phyloP scores from a whole-genome alignment of 2,888 invertebrate species.

The Cactoblastis cactorum region DNA sequence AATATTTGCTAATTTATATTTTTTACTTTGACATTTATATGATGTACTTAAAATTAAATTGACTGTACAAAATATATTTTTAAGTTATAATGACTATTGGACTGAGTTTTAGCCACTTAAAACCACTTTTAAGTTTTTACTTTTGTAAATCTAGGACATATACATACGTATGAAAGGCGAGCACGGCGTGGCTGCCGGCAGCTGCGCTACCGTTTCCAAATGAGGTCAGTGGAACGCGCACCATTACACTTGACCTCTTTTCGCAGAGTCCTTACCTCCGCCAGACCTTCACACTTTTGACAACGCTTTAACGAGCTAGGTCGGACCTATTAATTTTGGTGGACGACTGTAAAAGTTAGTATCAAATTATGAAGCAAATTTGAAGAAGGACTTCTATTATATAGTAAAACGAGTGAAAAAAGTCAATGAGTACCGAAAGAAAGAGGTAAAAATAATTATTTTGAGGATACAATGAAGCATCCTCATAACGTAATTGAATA shows the following conservation, averaged over 20 bases:
- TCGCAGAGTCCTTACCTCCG: conserved; percentile 75
- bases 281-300: conserved; percentile 78
- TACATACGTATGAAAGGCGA: conserved; percentile 63
- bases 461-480: too few relatives aligned
- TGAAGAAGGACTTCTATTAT: too few relatives aligned
- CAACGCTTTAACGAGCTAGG: conserved; percentile 76
- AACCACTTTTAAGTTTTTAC: background rate
- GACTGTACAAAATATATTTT: background rate
- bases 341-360: too few relatives aligned
- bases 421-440: too few relatives aligned
- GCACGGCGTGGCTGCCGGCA: conserved; percentile 46
- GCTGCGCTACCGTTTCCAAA: conserved; percentile 56
- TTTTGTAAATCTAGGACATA: conserved; percentile 55
- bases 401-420: too few relatives aligned
- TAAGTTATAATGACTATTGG: background rate
- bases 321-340: conserved; percentile 73
- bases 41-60: background rate
- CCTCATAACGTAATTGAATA: too few relatives aligned
- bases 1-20: background rate
- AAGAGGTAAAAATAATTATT: too few relatives aligned
- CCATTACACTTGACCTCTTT: conserved; percentile 79
- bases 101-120: background rate
- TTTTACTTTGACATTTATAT: background rate
- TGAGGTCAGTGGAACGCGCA: conserved; percentile 77
- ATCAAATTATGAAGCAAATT: too few relatives aligned